Percentiles rank a stretch among this genome's conserved stretches.
Evolutionary conservation across 2,113 vertebrate genomes (phyloP).

Genomic region (Apeltes quadracus): DNA sequence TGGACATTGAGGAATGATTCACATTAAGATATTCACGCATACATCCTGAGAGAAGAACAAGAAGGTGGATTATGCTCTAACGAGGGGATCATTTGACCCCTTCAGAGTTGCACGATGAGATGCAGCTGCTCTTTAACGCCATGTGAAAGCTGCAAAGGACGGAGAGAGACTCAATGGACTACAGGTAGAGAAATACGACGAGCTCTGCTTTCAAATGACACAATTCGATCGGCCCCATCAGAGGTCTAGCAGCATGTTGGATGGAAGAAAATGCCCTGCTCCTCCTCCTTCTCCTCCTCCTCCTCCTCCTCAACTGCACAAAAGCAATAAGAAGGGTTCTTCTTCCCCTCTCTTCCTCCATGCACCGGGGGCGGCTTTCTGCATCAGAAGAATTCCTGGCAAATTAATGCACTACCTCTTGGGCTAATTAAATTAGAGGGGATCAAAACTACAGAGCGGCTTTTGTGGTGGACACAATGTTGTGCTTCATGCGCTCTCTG

Average conservation of each 20-base stretch:
- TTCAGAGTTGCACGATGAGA: conserved; percentile 6
- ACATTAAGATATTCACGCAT: neutral
- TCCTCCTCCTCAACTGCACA: conserved; percentile 85
- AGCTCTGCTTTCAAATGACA: conserved; percentile 46
- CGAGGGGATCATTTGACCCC: neutral
- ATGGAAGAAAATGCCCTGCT: conserved; percentile 47
- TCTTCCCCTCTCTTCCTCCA: conserved; percentile 75
- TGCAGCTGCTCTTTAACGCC: conserved; percentile 40
- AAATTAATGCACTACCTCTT: conserved; percentile 99
- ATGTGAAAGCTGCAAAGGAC: conserved; percentile 41
- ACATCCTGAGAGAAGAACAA: neutral
- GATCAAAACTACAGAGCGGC: conserved; percentile 98
- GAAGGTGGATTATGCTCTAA: neutral
- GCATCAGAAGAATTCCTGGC: conserved; percentile 99
- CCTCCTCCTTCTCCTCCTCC: neutral
- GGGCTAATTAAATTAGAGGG: conserved; percentile 99
- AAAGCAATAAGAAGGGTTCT: conserved; percentile 91
- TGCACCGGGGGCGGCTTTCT: conserved; percentile 91
- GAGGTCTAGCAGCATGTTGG: conserved; percentile 30
- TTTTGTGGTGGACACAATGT: conserved; percentile 99
- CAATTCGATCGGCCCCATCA: conserved; percentile 49
- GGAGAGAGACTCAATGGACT: conserved; percentile 37
- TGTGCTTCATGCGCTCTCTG: conserved; percentile 93
- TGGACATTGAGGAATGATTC: neutral
- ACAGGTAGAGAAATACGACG: conserved; percentile 37